phyloP scores from a whole-genome alignment of 2,113 vertebrate species.

The Meriones unguiculatus region DNA sequence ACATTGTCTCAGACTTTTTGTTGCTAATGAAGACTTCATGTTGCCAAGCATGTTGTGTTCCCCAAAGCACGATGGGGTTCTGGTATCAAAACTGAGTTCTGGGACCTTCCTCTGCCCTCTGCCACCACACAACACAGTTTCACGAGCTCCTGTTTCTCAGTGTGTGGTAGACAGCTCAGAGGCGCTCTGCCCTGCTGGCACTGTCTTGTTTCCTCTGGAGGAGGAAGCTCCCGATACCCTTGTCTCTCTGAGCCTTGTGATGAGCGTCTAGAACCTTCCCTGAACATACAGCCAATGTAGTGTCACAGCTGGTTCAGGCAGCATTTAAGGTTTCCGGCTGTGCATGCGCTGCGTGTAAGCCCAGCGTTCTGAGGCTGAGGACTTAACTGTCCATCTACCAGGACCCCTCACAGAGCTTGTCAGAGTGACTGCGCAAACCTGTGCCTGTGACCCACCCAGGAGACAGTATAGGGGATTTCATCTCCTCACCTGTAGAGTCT shows the following conservation, averaged over 20 bases:
- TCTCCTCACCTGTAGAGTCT: too few relatives aligned
- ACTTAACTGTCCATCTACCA: background rate
- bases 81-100: background rate
- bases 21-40: background rate
- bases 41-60: background rate
- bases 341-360: fast-evolving
- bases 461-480: background rate
- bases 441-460: background rate
- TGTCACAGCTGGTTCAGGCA: background rate
- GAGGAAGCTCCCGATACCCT: fast-evolving
- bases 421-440: background rate
- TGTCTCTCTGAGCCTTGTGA: background rate
- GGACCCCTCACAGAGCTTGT: background rate
- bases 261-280: background rate
- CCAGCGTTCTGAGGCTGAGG: background rate
- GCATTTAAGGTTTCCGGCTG: background rate
- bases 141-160: background rate
- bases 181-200: fast-evolving
- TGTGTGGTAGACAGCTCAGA: background rate
- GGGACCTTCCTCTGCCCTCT: too few relatives aligned
- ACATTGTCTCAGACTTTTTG: background rate
- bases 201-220: background rate
- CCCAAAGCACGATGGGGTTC: background rate
- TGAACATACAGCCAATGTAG: background rate
- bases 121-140: background rate